Evolutionary conservation across 2,888 invertebrate genomes (phyloP), one percentile per base, ranked within the genome.

Genomic region (Congeria kusceri): DNA sequence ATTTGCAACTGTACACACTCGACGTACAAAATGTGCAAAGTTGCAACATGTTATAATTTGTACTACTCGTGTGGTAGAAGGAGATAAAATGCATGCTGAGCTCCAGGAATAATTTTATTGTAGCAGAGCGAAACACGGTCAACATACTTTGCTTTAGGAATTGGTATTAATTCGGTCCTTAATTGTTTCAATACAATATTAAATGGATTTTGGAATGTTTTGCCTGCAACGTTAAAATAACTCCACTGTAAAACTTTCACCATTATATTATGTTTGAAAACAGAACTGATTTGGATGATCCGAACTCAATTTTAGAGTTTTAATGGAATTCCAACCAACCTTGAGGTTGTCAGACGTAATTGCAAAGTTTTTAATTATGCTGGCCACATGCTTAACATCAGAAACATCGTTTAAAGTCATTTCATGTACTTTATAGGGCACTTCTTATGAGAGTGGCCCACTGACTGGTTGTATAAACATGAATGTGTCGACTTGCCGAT

Each of bases 241-340:
- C 23, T 77, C 72, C 3, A 67, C 67, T 25, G 53, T 20, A 29
- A 18, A 44, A 3, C 28, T 18, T n/a, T 27, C 39, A 27, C 74
- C 78, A 67, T 59, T 29, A 61, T 67, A 72, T 44, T 75, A 44
- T 27, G 61, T 66, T 49, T 73, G 57, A 53, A 70, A 79, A 7
- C 39, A 5, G 20, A 79, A 74, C 9, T 28, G 15, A 57, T 79
- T 67, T 28, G 79, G 79, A 20, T 3, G 0, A 25, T 27, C 25
- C 0, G 28, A 49, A 4, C 7, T 15, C 15, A 74, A 44, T 13
- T 29, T 53, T 0, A 74, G 11, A 20, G 28, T 23, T 58, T 66
- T 75, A 3, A 75, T 71, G 7, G 47, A 44, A 15, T 64, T 64
- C 75, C 79, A 75, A 18, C 57, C 27, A 7, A 79, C 58, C 56